Conservation (phyloP, 2,888 invertebrate genomes). For the Pyrocoelia pectoralis region DNA sequence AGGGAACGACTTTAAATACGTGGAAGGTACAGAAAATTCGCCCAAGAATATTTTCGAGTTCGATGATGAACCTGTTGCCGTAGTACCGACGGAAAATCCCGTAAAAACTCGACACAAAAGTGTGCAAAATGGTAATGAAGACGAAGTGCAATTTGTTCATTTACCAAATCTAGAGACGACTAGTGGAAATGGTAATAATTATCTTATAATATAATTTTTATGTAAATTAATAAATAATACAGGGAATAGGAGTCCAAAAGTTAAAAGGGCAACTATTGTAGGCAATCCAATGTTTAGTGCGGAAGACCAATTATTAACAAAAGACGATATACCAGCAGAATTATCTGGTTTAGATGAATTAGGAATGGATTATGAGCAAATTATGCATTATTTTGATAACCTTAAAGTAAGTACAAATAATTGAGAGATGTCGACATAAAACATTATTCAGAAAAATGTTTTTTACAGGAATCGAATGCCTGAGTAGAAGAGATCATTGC, state of each 20-base stretch:
- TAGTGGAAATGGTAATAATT: constrained; percentile 44
- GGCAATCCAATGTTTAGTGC: constrained; percentile 88
- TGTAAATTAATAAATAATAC: constrained; percentile 14
- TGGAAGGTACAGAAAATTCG: constrained; percentile 28
- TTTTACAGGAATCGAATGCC: constrained; percentile 84
- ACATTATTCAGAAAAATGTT: constrained; percentile 38
- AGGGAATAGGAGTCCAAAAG: constrained; percentile 66
- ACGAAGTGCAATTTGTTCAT: constrained; percentile 67
- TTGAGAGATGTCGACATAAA: not conserved
- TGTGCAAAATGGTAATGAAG: constrained; percentile 57
- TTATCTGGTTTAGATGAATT: constrained; percentile 81
- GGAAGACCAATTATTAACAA: constrained; percentile 52
- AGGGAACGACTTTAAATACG: constrained; percentile 33
- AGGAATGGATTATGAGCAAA: constrained; percentile 96
- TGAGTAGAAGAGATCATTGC: constrained; percentile 89
- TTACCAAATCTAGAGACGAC: constrained; percentile 58
- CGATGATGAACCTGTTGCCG: constrained; percentile 61
- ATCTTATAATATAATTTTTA: not conserved
- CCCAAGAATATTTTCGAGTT: constrained; percentile 61
- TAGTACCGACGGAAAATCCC: constrained; percentile 45
- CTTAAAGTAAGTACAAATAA: constrained; percentile 76
- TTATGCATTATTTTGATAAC: constrained; percentile 98
- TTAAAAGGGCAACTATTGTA: constrained; percentile 85
- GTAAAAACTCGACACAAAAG: constrained; percentile 61
- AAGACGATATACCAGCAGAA: constrained; percentile 60